Evolutionary conservation across 2,113 vertebrate genomes (phyloP).

Genomic region (Gnathonemus longibarbis): DNA sequence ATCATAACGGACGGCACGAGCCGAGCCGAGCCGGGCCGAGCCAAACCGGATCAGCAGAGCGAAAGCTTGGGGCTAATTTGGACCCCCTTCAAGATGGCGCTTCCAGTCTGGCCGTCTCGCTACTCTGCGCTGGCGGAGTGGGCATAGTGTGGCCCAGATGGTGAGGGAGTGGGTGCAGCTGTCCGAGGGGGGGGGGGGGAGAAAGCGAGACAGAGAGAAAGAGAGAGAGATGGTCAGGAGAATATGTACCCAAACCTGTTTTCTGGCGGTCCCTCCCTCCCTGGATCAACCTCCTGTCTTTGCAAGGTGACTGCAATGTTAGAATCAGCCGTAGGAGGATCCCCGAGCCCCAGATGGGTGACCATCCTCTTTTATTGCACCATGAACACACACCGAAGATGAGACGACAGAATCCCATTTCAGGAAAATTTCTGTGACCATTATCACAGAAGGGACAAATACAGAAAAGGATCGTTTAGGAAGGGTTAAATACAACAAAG

Average conservation of each 20-base stretch:
- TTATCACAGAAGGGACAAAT: neutral
- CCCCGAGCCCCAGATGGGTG: neutral
- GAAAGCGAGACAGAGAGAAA: too few relatives aligned
- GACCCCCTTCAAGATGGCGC: too few relatives aligned
- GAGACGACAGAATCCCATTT: neutral
- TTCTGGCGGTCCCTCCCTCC: neutral
- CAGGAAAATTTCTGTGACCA: neutral
- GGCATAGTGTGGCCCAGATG: slow-evolving; percentile 1
- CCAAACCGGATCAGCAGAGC: neutral
- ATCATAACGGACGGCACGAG: neutral
- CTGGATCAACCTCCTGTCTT: slow-evolving; percentile 10
- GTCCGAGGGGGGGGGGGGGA: neutral
- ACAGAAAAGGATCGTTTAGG: neutral
- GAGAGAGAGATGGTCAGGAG: neutral
- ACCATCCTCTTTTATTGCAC: neutral
- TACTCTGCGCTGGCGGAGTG: neutral
- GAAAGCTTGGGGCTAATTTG: neutral
- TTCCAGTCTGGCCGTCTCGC: neutral
- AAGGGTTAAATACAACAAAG: neutral
- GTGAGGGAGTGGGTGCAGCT: slow-evolving; percentile 16
- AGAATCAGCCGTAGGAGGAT: neutral
- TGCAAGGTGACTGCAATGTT: neutral
- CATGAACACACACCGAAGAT: neutral
- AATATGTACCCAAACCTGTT: neutral
- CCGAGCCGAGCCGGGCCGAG: neutral